phyloP scores from a whole-genome alignment of 2,888 invertebrate genomes.

The Philhelius pedissequus region DNA sequence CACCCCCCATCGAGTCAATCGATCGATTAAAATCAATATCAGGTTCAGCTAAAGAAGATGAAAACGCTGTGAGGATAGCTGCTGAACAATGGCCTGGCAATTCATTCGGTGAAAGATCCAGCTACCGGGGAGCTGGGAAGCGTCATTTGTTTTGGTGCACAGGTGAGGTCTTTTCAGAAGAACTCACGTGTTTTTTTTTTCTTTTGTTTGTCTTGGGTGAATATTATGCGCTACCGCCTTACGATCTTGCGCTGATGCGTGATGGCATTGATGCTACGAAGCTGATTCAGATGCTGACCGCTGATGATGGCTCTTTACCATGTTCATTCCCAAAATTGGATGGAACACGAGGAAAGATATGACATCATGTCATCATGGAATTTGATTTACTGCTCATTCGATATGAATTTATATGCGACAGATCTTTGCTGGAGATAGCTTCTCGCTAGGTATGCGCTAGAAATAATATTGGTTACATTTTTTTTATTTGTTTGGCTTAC shows the following conservation, averaged over 20 bases:
- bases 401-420: constrained; percentile 70
- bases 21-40: constrained; percentile 67
- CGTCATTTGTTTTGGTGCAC: constrained; percentile 34
- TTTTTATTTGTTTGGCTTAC: constrained; percentile 30
- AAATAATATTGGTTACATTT: background rate
- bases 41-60: constrained; percentile 41
- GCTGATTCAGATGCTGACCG: constrained; percentile 22
- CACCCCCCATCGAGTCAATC: constrained; percentile 62
- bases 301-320: constrained; percentile 41
- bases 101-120: constrained; percentile 57
- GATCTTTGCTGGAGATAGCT: constrained; percentile 37
- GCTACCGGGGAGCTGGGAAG: constrained; percentile 56
- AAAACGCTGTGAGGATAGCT: constrained; percentile 23
- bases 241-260: constrained; percentile 26
- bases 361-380: constrained; percentile 71
- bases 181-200: constrained; percentile 25
- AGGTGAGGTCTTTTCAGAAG: constrained; percentile 52
- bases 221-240: constrained; percentile 54
- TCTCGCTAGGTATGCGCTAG: constrained; percentile 6
- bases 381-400: constrained; percentile 70
- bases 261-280: constrained; percentile 17
- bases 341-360: constrained; percentile 61
- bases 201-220: constrained; percentile 14
- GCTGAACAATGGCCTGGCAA: constrained; percentile 41
- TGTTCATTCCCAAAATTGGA: constrained; percentile 8